Evolutionary conservation across 2,113 vertebrate species (phyloP).

Genomic region (Pangasianodon hypophthalmus): DNA sequence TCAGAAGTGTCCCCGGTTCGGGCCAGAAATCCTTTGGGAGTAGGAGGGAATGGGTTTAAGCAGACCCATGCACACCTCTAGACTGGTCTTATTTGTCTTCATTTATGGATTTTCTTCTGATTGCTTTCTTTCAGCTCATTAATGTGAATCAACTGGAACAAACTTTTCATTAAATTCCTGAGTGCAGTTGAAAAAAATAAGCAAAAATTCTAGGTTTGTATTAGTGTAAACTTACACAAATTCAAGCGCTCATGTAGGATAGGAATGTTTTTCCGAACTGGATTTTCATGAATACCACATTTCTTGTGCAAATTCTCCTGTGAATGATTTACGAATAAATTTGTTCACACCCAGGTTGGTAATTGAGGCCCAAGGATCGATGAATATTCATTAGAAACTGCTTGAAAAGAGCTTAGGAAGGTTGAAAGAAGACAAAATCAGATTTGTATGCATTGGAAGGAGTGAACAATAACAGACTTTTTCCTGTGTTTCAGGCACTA

Average conservation of each 20-base stretch:
- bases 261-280: background rate
- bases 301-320: background rate
- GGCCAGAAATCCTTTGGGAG: background rate
- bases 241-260: background rate
- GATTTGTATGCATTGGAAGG: background rate
- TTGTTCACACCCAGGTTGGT: background rate
- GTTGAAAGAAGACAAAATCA: background rate
- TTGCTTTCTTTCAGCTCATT: background rate
- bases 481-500: constrained; percentile 83
- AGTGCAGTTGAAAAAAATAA: background rate
- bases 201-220: background rate
- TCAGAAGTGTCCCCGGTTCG: background rate
- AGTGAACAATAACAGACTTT: constrained; percentile 3
- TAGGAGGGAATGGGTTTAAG: background rate
- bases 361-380: background rate
- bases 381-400: background rate
- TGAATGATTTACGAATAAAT: background rate
- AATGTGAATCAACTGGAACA: background rate
- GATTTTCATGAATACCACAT: background rate
- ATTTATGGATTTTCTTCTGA: background rate
- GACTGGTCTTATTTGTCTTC: background rate
- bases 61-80: background rate
- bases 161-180: background rate
- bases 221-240: background rate
- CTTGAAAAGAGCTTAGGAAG: background rate